Evolutionary conservation across 2,113 vertebrate genomes (phyloP).

Genomic region (Cardinalis cardinalis): DNA sequence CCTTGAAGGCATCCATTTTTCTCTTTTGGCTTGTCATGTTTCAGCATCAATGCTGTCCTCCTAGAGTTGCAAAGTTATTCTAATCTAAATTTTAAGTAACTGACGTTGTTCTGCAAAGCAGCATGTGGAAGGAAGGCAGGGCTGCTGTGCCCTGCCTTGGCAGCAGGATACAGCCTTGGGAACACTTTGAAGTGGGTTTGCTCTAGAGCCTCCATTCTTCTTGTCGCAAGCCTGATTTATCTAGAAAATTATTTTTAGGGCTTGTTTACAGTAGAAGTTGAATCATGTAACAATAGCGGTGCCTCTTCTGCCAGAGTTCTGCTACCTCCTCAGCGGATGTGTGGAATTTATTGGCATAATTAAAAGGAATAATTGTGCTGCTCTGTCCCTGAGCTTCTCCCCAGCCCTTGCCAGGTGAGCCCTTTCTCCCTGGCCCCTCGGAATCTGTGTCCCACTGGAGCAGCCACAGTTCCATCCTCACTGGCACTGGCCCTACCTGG

Average conservation of each 20-base stretch:
- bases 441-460: rapidly evolving
- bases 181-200: not conserved
- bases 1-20: not conserved
- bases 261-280: not conserved
- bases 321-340: not conserved
- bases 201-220: not conserved
- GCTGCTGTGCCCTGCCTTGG: not conserved
- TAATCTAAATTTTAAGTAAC: not conserved
- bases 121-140: not conserved
- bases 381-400: not conserved
- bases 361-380: not conserved
- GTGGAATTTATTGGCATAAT: not conserved
- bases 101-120: not conserved
- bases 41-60: not conserved
- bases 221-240: not conserved
- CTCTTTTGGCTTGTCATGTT: not conserved
- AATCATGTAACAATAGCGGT: not conserved
- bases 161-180: not conserved
- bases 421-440: not conserved
- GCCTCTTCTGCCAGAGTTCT: not conserved
- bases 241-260: not conserved
- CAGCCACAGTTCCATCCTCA: not conserved
- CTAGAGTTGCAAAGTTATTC: not conserved
- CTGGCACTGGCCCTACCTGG: not conserved
- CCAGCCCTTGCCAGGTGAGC: not conserved